These are phyloP conservation scores for Sympetrum striolatum DNA, from an alignment of 2,888 invertebrate genomes.

Conservation along the genomic window DNA sequence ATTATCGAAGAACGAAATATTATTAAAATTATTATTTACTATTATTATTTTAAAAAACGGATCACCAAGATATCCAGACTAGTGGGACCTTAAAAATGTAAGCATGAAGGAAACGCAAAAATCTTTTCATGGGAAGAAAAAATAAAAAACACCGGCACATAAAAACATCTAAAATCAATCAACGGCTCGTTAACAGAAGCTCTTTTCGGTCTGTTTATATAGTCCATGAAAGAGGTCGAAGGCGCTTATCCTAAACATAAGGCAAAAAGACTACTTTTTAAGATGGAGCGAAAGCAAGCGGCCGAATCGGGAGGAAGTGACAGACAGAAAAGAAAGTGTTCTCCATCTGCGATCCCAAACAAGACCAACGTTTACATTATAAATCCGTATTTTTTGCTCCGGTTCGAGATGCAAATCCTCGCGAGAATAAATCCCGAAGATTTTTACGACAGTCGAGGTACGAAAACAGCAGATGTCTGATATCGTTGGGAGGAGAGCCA, in stretches of 20 bases:
- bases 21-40: too few species aligned
- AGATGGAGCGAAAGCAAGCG: neutral
- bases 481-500: neutral
- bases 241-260: neutral
- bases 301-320: neutral
- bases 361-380: neutral
- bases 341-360: neutral
- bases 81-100: neutral
- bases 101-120: neutral
- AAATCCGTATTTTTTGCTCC: neutral
- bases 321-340: neutral
- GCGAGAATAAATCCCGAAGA: neutral
- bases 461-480: neutral
- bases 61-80: neutral
- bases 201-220: neutral
- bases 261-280: neutral
- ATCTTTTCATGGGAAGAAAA: neutral
- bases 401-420: neutral
- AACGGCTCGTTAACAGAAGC: neutral
- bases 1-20: too few species aligned
- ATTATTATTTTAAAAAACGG: neutral
- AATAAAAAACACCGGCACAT: neutral
- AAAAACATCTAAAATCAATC: neutral
- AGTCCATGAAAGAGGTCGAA: neutral
- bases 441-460: neutral